Evolutionary conservation across 2,888 invertebrate genomes (phyloP), one percentile per base, ranked within the genome.

Genomic region (Catocala sponsa): DNA sequence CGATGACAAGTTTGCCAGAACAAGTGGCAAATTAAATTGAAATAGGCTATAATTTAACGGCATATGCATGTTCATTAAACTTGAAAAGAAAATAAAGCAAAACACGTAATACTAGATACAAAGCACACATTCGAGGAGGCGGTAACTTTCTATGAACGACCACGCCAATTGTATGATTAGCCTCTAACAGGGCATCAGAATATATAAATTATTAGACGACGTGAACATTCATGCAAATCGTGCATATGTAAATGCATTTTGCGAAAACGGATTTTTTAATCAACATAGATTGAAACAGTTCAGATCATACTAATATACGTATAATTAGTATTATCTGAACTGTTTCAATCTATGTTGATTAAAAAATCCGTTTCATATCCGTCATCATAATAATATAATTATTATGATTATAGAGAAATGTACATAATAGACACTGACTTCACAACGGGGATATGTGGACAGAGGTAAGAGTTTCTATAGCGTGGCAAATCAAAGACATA

Each of bases 121-220:
- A 53, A 57, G 38, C 43, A 52, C 32, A 50, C 43, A 67, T 58
- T 48, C 13, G 11, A 42, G 42, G 32, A 32, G 55, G 49, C 48
- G 50, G 59, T 63, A 55, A 78, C 76, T 81, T 80, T 80, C 79
- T 77, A 76, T 64, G 61, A 52, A 59, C 64, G 67, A 59, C 61
- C 64, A 60, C 64, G 69, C 68, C 63, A 75, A 74, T 83, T 72
- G 81, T 80, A 79, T 81, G 80, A 75, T 74, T 66, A 54, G 60
- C 63, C 58, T 62, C 72, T 61, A 69, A 72, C 68, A 59, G 63
- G 67, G 68, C 64, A 57, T 55, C 63, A n/a, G 58, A 70, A 68
- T 63, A 65, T 55, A 54, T 62, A 66, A 57, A 55, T 67, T 60
- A 70, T 67, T 63, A 66, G 71, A 74, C 65, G 57, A 66, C 54